Conservation (phyloP, 2,113 vertebrate genomes). For the Brachypteracias leptosomus region DNA sequence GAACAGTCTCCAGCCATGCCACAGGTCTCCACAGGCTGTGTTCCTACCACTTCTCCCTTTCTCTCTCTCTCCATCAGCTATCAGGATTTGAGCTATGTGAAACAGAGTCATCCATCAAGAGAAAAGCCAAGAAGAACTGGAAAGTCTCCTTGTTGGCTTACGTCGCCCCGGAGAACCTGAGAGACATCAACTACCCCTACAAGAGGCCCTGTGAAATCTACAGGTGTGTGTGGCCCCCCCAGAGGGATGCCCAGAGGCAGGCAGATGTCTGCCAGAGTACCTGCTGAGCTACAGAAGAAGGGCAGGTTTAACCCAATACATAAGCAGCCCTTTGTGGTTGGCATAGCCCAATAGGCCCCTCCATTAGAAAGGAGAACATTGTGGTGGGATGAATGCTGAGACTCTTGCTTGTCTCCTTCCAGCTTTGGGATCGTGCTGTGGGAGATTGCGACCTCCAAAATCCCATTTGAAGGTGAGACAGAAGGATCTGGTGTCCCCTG, state of each 20-base stretch:
- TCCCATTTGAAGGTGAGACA: conserved; percentile 82
- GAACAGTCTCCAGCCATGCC: not conserved
- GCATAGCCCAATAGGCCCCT: not conserved
- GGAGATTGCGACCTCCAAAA: conserved; percentile 81
- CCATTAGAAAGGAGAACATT: not conserved
- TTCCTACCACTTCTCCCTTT: not conserved
- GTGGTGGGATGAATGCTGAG: not conserved
- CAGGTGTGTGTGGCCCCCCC: conserved; percentile 72
- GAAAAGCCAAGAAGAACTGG: not conserved
- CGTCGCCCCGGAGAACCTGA: conserved; percentile 76
- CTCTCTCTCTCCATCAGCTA: conserved; percentile 70
- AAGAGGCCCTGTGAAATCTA: conserved; percentile 84
- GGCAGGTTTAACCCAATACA: not conserved
- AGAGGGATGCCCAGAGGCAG: not conserved
- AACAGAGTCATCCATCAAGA: conserved; percentile 84
- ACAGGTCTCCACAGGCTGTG: not conserved
- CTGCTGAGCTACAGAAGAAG: not conserved
- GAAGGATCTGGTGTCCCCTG: not conserved
- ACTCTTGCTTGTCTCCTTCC: conserved; percentile 51
- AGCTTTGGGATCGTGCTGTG: conserved; percentile 90
- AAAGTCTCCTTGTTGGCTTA: conserved; percentile 67
- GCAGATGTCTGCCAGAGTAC: not conserved
- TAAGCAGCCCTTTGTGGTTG: not conserved
- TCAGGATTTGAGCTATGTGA: conserved; percentile 84
- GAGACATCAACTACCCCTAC: conserved; percentile 63